Evolutionary conservation across 2,888 invertebrate genomes (phyloP).

Genomic region (Torymus texanus): DNA sequence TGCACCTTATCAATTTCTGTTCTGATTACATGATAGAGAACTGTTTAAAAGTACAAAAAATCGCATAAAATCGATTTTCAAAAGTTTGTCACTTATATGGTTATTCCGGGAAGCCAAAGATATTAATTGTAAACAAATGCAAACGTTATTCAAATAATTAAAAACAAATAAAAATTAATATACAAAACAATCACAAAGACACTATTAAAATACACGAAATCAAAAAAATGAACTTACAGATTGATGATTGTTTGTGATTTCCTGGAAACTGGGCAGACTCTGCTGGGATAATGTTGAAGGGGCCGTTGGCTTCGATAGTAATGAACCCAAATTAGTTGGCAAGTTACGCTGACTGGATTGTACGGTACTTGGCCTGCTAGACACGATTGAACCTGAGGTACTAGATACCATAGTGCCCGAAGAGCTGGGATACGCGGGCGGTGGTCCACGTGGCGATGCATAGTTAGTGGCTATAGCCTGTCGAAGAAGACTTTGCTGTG

Average conservation of each 20-base stretch:
- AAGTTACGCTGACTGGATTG: constrained; percentile 14
- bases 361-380: constrained; percentile 47
- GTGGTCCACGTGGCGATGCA: constrained; percentile 12
- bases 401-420: not conserved
- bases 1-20: too few relatives aligned
- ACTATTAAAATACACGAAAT: constrained; percentile 11
- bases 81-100: too few relatives aligned
- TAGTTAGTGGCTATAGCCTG: not conserved
- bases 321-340: too few relatives aligned
- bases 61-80: too few relatives aligned
- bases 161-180: too few relatives aligned
- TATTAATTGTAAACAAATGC: too few relatives aligned
- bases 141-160: too few relatives aligned
- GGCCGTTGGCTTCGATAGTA: constrained; percentile 1
- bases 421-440: constrained; percentile 36
- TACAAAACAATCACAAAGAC: not conserved
- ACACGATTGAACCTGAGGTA: constrained; percentile 1
- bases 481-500: not conserved
- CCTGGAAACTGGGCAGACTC: constrained; percentile 31
- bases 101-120: too few relatives aligned
- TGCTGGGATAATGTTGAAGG: constrained; percentile 56
- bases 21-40: too few relatives aligned
- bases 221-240: constrained; percentile 30
- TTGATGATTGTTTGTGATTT: constrained; percentile 14
- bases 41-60: too few relatives aligned